Evolutionary conservation across 1,140 invertebrate genomes (phyloP), one percentile per base, ranked within the genome.

Genomic region (Scylla paramamosain): DNA sequence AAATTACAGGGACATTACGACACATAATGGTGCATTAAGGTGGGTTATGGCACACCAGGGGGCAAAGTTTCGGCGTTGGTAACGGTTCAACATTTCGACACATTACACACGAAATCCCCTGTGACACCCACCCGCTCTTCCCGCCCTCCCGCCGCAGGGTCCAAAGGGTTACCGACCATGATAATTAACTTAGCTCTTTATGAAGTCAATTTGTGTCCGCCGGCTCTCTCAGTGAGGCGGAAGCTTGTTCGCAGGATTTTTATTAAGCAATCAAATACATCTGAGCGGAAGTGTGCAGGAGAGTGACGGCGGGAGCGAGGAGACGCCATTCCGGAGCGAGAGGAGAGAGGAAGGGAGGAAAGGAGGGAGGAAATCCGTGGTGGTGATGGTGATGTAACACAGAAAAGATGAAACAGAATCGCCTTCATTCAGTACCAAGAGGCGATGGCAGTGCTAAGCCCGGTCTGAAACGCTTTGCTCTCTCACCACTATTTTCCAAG

Each of bases 1-100:
- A n/a, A 77, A 77, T 77, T 77, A 77, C 67, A n/a, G 67, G 67
- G 67, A 77, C 67, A 77, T 77, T 77, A 77, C 67, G 67, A 77
- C 67, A 77, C 67, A 77, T 77, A 77, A 77, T 77, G 67, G 67
- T 77, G 67, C 67, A 77, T 77, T 77, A 77, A 77, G 67, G 67
- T 77, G 67, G 67, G 67, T 77, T 77, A 77, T 77, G 67, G 67
- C 67, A 2, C 67, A 77, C 67, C 67, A 20, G 67, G 67, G 67
- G 67, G 67, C 25, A 77, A 77, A 77, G 67, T 77, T 77, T 77
- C 20, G 67, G 67, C 67, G 67, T n/a, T 20, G 67, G 67, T 77
- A 77, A 77, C 67, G 67, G 67, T 77, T 77, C 67, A 77, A 77
- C 67, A 77, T 77, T 77, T 77, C 67, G 67, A 77, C 67, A 77